These are phyloP conservation scores for Fopius arisanus DNA, from an alignment of 1,140 invertebrate species.

Conservation along the genomic window DNA sequence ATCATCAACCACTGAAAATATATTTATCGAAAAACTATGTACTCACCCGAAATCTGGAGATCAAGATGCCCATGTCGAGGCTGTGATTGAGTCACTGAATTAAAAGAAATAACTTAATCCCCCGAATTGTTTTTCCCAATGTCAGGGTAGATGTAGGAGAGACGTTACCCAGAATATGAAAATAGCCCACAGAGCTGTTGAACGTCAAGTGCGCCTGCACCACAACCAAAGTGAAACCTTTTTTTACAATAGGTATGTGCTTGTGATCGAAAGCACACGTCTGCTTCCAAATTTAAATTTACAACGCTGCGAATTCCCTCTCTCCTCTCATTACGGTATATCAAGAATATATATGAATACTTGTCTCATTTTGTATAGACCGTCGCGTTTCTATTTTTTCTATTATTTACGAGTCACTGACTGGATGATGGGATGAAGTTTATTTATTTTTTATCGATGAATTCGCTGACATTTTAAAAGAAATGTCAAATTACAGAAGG, in stretches of 20 bases:
- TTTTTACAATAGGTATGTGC: neutral
- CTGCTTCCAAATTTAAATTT: constrained; percentile 30
- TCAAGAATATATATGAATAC: too few relatives aligned
- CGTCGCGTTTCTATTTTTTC: too few relatives aligned
- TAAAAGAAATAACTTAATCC: neutral
- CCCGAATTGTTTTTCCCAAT: neutral
- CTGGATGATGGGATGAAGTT: too few relatives aligned
- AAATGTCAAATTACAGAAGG: too few relatives aligned
- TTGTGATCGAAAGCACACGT: neutral
- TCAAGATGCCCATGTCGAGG: constrained; percentile 55
- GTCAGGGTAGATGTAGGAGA: neutral
- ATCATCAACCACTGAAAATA: constrained; percentile 20
- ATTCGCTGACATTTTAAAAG: too few relatives aligned
- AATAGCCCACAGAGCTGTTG: neutral
- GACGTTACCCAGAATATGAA: constrained; percentile 9
- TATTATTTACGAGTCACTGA: too few relatives aligned
- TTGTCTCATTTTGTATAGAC: too few relatives aligned
- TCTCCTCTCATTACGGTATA: constrained; percentile 11
- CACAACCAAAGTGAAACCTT: neutral
- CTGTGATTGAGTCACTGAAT: neutral
- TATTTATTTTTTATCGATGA: too few relatives aligned
- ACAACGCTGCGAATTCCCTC: neutral
- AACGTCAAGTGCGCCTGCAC: neutral
- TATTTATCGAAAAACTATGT: constrained; percentile 19
- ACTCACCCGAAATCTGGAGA: constrained; percentile 63